Conservation (phyloP, 1,140 invertebrate species). For the Tribolium madens region DNA sequence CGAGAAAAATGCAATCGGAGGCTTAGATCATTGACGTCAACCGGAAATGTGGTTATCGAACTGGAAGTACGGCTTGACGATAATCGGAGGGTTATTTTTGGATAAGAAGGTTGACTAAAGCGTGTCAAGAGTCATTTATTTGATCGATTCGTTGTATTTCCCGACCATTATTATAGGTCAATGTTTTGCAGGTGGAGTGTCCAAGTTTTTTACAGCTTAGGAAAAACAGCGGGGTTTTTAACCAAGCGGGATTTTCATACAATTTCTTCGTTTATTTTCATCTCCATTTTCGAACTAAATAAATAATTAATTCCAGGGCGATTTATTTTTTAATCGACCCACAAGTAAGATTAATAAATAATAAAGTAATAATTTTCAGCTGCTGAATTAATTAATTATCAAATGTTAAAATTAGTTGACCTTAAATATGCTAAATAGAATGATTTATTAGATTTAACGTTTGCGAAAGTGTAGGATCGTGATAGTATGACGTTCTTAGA, state of each 20-base stretch:
- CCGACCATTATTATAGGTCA: neutral
- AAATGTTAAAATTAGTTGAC: neutral
- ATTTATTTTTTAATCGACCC: neutral
- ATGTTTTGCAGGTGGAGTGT: neutral
- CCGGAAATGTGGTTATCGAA: neutral
- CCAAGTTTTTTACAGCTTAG: neutral
- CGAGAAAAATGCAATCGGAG: neutral
- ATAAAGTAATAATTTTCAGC: neutral
- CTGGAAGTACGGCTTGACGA: neutral
- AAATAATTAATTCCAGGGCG: neutral
- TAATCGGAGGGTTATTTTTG: neutral
- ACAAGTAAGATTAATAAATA: neutral
- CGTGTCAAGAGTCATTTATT: neutral
- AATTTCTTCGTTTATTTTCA: neutral
- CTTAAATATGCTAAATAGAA: neutral
- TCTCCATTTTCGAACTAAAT: neutral
- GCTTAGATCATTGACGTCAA: neutral
- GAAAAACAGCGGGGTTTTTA: neutral
- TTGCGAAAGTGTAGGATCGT: no score
- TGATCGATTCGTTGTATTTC: neutral
- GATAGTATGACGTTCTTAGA: no score
- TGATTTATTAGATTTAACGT: neutral
- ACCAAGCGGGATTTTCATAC: neutral
- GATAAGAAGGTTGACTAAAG: neutral
- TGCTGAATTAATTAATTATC: neutral